Percentiles rank a stretch among this genome's conserved stretches.
Conservation (phyloP, 1,140 invertebrate species). For the Agraylea sexmaculata region DNA sequence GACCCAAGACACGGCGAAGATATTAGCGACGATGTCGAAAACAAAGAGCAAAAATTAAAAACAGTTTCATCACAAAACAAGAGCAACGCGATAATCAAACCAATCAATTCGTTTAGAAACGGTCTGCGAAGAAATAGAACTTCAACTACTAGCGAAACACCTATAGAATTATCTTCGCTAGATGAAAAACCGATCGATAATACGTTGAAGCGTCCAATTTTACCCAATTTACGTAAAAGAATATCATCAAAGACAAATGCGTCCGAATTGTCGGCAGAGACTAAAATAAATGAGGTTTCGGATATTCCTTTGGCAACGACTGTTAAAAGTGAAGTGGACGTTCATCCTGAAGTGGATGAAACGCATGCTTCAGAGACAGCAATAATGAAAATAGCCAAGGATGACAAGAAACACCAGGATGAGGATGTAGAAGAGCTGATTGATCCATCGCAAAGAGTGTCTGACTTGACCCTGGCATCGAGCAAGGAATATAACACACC, state of each 20-base stretch:
- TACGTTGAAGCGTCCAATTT: conserved; percentile 14
- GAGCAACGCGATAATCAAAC: conserved; percentile 16
- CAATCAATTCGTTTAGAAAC: conserved; percentile 10
- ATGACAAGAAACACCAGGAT: conserved; percentile 29
- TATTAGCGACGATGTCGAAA: conserved; percentile 24
- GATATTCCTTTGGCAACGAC: not conserved
- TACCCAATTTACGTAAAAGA: conserved; percentile 12
- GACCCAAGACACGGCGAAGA: conserved; percentile 33
- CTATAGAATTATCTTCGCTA: conserved; percentile 3
- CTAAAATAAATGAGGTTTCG: conserved; percentile 17
- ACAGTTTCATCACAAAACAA: not conserved
- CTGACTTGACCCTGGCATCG: conserved; percentile 43
- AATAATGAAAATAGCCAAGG: conserved; percentile 41
- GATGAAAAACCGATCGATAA: conserved; percentile 13
- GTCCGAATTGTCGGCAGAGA: conserved; percentile 27
- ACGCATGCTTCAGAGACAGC: conserved; percentile 36
- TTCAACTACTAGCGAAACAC: conserved; percentile 20
- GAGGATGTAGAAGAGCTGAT: conserved; percentile 29
- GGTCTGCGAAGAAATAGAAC: conserved; percentile 17
- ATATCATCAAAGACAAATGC: conserved; percentile 13
- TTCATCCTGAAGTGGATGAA: conserved; percentile 8
- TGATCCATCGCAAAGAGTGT: conserved; percentile 44
- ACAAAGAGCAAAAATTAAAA: conserved; percentile 4
- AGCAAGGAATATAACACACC: conserved; percentile 47
- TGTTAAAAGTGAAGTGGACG: not conserved